phyloP scores from a whole-genome alignment of 2,113 vertebrate genomes.

The Oncorhynchus gorbuscha region DNA sequence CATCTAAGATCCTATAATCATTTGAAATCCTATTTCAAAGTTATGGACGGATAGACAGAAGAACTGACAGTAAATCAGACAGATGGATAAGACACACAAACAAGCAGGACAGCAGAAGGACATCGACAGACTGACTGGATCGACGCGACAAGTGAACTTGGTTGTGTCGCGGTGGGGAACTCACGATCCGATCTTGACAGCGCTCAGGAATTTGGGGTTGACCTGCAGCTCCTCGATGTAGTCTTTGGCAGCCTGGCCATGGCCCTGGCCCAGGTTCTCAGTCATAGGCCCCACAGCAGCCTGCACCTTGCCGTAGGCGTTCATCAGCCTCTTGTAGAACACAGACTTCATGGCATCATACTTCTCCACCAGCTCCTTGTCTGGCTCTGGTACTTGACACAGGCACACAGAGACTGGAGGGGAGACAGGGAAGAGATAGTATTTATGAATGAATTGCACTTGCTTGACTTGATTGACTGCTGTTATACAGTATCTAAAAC shows the following conservation, averaged over 20 bases:
- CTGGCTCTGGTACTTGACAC: slow-evolving; percentile 40
- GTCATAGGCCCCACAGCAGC: neutral
- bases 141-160: neutral
- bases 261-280: accelerated
- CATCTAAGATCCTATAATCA: too few species aligned
- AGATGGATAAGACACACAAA: neutral
- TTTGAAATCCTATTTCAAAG: neutral
- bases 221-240: neutral
- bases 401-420: slow-evolving; percentile 69
- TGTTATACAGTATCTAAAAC: too few species aligned
- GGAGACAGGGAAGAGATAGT: neutral
- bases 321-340: slow-evolving; percentile 56
- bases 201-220: slow-evolving; percentile 36
- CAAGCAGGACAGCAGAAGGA: neutral
- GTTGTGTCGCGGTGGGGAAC: slow-evolving; percentile 5
- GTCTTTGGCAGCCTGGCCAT: neutral
- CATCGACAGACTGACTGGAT: neutral
- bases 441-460: too few species aligned
- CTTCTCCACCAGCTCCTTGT: slow-evolving; percentile 63
- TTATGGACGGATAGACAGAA: neutral
- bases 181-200: slow-evolving; percentile 55
- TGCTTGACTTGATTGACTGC: too few species aligned
- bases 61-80: neutral
- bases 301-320: slow-evolving; percentile 21
- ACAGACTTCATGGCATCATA: slow-evolving; percentile 45